Percentiles rank a stretch among this genome's conserved stretches.
phyloP scores from a whole-genome alignment of 2,113 vertebrate species.

The Mus spicilegus region DNA sequence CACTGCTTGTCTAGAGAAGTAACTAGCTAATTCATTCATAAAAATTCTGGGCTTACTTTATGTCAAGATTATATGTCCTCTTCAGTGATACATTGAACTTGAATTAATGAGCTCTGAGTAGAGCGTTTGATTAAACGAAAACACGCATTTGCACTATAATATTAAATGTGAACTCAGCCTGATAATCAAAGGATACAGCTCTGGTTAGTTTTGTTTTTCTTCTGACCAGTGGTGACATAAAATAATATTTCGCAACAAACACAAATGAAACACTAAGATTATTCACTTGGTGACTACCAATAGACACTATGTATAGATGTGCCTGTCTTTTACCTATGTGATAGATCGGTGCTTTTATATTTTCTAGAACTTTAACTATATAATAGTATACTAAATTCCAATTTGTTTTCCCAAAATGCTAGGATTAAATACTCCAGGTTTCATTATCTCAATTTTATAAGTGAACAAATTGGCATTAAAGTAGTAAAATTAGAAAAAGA shows the following conservation, averaged over 20 bases:
- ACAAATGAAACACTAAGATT: neutral
- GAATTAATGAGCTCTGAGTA: neutral
- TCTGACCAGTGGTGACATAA: neutral
- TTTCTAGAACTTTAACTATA: neutral
- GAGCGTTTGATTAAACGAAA: neutral
- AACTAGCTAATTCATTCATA: neutral
- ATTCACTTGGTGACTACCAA: neutral
- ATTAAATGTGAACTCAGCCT: neutral
- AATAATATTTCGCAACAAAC: slow-evolving; percentile 35
- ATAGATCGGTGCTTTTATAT: neutral
- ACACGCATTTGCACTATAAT: neutral
- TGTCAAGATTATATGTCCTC: slow-evolving; percentile 7
- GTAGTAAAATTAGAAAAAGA: neutral
- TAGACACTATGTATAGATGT: neutral
- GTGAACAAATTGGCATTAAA: neutral
- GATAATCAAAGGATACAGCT: neutral
- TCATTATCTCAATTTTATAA: neutral
- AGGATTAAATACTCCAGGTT: neutral
- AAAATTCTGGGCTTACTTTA: slow-evolving; percentile 38
- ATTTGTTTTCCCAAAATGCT: neutral
- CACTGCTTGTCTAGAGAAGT: neutral
- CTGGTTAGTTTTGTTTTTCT: neutral
- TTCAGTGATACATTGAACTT: neutral
- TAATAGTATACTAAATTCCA: neutral
- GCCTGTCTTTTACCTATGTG: neutral